These are phyloP conservation scores for Clarias magur DNA, from an alignment of 2,113 vertebrate genomes.

Conservation along the genomic window DNA sequence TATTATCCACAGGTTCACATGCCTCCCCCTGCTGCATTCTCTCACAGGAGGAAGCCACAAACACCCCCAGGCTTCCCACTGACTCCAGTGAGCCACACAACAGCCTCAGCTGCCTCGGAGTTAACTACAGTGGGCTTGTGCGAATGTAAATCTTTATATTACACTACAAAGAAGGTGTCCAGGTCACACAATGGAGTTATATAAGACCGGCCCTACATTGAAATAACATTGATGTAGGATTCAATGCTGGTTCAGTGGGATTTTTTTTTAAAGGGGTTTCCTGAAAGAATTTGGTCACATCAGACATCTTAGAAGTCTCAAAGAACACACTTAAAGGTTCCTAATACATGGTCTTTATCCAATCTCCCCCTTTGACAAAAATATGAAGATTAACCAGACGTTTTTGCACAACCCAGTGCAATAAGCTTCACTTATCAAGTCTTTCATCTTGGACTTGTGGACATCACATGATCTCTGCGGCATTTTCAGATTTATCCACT, in stretches of 20 bases:
- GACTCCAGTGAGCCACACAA: constrained; percentile 27
- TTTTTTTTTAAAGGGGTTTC: background rate
- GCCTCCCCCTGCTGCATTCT: constrained; percentile 27
- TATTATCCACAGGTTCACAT: constrained; percentile 25
- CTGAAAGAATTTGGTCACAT: background rate
- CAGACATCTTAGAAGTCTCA: background rate
- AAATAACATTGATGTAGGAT: background rate
- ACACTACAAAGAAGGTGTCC: background rate
- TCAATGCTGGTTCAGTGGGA: background rate
- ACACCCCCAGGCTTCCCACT: constrained; percentile 18
- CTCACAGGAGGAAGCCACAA: constrained; percentile 27
- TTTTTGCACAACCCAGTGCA: background rate
- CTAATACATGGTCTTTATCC: background rate
- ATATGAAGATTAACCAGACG: background rate
- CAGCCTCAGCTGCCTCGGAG: background rate
- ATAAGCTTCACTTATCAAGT: background rate
- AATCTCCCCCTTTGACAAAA: background rate
- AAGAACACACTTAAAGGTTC: background rate
- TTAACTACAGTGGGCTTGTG: constrained; percentile 1
- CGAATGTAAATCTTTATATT: constrained; percentile 18
- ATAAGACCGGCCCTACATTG: background rate
- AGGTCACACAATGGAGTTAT: background rate
- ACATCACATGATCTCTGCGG: background rate
- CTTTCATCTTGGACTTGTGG: background rate
- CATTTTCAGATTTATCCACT: background rate